A percentile compares a stretch with the other conserved stretches of the same genome.
Evolutionary conservation across 2,888 invertebrate species (phyloP).

Genomic region (Patella depressa): DNA sequence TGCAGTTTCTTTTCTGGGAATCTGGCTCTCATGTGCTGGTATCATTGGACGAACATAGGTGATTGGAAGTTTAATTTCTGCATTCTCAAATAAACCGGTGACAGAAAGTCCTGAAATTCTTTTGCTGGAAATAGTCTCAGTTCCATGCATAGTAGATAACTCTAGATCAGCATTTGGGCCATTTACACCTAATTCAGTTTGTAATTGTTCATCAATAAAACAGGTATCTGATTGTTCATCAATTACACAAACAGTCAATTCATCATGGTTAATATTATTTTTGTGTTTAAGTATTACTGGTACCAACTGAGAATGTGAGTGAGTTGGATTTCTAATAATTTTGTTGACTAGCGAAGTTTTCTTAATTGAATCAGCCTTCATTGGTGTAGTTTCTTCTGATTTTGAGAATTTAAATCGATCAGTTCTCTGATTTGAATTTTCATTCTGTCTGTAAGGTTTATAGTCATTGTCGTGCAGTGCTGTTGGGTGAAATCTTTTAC

Average conservation of each 20-base stretch:
- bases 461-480: background rate
- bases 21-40: background rate
- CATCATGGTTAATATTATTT: background rate
- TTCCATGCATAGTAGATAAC: background rate
- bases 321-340: no score
- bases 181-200: no score
- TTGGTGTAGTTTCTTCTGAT: no score
- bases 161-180: no score
- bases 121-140: background rate
- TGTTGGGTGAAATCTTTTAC: background rate
- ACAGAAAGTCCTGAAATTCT: background rate
- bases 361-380: no score
- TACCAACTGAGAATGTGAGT: background rate
- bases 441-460: background rate
- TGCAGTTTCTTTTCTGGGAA: background rate
- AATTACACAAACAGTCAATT: no score
- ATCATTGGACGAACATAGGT: background rate
- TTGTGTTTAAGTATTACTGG: background rate
- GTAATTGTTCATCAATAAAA: background rate
- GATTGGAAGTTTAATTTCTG: background rate
- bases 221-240: background rate
- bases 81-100: background rate
- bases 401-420: no score
- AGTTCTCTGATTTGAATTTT: no score
- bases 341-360: no score